phyloP scores from a whole-genome alignment of 2,113 vertebrate species.

The Gobiocypris rarus region DNA sequence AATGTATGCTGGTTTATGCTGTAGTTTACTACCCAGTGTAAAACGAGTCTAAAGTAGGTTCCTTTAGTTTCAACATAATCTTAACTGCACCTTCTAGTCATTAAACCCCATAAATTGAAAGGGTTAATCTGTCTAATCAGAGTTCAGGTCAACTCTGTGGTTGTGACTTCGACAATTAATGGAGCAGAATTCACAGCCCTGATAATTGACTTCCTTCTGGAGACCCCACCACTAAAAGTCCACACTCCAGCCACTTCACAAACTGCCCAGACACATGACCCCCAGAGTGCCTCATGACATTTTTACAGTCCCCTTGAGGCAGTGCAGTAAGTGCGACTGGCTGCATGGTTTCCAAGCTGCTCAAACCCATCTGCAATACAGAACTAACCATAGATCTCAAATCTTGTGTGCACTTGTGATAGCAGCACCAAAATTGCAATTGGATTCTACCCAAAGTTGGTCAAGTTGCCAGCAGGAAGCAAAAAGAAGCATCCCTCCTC shows the following conservation, averaged over 20 bases:
- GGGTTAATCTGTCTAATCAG: background rate
- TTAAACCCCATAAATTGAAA: constrained; percentile 10
- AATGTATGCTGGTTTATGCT: no score
- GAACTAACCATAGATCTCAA: background rate
- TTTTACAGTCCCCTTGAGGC: constrained; percentile 28
- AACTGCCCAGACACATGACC: constrained; percentile 39
- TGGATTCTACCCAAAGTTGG: background rate
- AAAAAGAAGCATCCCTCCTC: background rate
- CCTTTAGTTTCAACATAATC: constrained; percentile 2
- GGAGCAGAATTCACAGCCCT: constrained; percentile 26
- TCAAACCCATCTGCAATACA: background rate
- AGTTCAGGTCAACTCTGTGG: constrained; percentile 4
- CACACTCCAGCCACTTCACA: constrained; percentile 30
- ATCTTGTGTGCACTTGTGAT: background rate
- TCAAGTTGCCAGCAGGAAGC: background rate
- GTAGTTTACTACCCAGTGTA: background rate
- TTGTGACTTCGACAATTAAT: constrained; percentile 42
- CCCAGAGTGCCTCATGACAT: background rate
- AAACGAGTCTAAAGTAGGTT: constrained; percentile 1
- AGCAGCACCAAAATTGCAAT: background rate
- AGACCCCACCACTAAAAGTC: constrained; percentile 36
- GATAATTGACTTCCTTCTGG: constrained; percentile 15
- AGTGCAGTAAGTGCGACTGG: background rate
- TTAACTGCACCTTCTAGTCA: constrained; percentile 22
- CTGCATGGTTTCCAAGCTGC: constrained; percentile 12